Evolutionary conservation across 2,888 invertebrate species (phyloP).

Genomic region (Euzetes globulus): DNA sequence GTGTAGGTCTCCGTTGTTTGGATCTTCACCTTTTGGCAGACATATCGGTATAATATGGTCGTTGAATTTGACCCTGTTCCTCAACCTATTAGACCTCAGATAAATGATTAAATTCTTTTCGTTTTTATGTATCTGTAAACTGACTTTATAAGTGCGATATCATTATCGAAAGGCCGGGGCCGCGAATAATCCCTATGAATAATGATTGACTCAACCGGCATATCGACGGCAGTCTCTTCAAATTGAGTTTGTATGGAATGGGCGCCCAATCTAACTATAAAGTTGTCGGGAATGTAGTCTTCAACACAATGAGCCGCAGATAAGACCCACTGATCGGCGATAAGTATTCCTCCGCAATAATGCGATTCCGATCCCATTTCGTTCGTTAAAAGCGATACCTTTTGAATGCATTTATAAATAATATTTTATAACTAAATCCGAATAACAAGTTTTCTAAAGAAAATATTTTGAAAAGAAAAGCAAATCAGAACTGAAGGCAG

Average conservation of each 20-base stretch:
- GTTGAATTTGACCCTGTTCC: conserved; percentile 20
- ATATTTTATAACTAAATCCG: not conserved
- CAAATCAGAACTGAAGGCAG: too few relatives aligned
- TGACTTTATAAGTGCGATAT: conserved; percentile 65
- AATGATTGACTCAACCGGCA: conserved; percentile 48
- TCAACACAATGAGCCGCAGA: conserved; percentile 40
- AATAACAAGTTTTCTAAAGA: not conserved
- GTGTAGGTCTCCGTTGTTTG: not conserved
- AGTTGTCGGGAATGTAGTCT: conserved; percentile 30
- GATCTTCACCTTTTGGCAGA: conserved; percentile 24
- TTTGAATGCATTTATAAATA: not conserved
- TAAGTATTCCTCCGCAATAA: conserved; percentile 38
- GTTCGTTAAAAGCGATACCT: conserved; percentile 37
- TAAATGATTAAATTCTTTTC: not conserved
- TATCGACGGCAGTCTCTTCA: conserved; percentile 9
- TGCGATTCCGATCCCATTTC: conserved; percentile 25
- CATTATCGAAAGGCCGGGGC: conserved; percentile 50
- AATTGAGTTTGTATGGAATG: conserved; percentile 16
- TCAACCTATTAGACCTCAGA: not conserved
- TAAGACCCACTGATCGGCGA: conserved; percentile 36
- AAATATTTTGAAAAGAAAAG: too few relatives aligned
- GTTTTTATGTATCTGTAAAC: not conserved
- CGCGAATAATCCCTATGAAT: conserved; percentile 69
- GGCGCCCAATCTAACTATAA: conserved; percentile 35
- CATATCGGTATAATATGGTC: conserved; percentile 36